Evolutionary conservation across 1,140 invertebrate species (phyloP), one percentile per base, ranked within the genome.

Genomic region (Tetramorium alpestre): DNA sequence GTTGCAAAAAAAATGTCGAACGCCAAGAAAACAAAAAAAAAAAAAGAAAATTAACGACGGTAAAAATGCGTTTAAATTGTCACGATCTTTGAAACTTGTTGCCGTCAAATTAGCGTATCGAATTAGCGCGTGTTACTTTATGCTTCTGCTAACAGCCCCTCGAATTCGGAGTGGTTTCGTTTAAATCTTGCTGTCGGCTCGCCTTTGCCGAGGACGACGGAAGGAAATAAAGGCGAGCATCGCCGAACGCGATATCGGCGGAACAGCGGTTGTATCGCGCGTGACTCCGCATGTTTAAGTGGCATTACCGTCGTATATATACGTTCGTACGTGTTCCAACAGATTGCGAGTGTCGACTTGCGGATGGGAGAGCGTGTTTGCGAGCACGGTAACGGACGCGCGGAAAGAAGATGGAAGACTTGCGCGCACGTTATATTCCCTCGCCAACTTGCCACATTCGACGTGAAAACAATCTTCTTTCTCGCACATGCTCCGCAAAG

Each of bases 231-330:
- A 75, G 58, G 75, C 44, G 64, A 82, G 54, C 51, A 65, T 87
- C 51, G 76, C n/a, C 64, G 51, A 67, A 77, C 72, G 78, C 54
- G 76, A 86, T 77, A 86, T 86, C 86, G 85, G 67, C 51, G 73
- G 85, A 81, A 80, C 86, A 73, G 67, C 85, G 89, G 85, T 60
- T 91, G 88, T 89, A 88, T 91, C 80, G 91, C 91, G 81, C 92
- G 90, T 93, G 92, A 88, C 88, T 88, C 85, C 88, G 92, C 92
- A 92, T 92, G 89, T 88, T 90, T 88, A 91, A 92, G 86, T 87
- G 85, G 72, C 81, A 85, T 87, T 85, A 69, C n/a, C 47, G 51
- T 87, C 60, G 44, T 75, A 76, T 76, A 80, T 65, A 70, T 80
- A 73, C 47, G 56, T 51, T 41, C 54, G 73, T 85, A 87, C 51